A percentile compares a stretch with the other conserved stretches of the same genome.
Evolutionary conservation across 2,113 vertebrate species (phyloP).

Genomic region (Dasyornis broadbenti): DNA sequence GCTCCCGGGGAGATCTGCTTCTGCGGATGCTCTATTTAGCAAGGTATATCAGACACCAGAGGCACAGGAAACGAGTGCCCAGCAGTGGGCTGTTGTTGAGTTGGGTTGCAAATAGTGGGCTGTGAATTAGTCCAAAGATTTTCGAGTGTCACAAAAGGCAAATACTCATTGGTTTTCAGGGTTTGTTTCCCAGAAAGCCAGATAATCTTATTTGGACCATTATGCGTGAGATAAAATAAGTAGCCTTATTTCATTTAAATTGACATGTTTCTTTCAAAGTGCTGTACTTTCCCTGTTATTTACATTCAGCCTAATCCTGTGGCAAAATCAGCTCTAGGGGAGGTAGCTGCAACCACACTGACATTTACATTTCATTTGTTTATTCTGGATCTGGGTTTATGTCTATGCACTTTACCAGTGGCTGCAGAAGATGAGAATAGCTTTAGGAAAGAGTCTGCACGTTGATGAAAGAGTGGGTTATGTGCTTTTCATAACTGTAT

Average conservation of each 20-base stretch:
- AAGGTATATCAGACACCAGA: background rate
- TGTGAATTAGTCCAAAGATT: constrained; percentile 5
- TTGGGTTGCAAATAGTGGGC: constrained; percentile 3
- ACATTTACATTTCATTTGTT: constrained; percentile 46
- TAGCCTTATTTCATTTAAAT: constrained; percentile 4
- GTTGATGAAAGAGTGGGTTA: constrained; percentile 12
- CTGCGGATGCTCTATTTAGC: constrained; percentile 20
- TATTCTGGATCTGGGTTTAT: constrained; percentile 15
- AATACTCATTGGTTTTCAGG: background rate
- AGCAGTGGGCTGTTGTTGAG: constrained; percentile 7
- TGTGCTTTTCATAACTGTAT: background rate
- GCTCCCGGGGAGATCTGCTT: background rate
- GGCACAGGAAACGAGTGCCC: background rate
- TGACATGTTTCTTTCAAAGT: background rate
- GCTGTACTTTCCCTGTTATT: background rate
- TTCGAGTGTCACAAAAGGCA: constrained; percentile 30
- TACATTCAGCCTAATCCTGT: background rate
- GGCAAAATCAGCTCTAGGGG: constrained; percentile 3
- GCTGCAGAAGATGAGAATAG: constrained; percentile 6
- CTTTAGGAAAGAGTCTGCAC: constrained; percentile 3
- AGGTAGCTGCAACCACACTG: background rate
- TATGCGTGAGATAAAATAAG: constrained; percentile 24
- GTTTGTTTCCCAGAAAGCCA: background rate
- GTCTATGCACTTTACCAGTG: background rate
- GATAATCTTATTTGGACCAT: background rate